These are phyloP conservation scores for Rhynchotus rufescens DNA, from an alignment of 2,797 vertebrate genomes.

Conservation along the genomic window DNA sequence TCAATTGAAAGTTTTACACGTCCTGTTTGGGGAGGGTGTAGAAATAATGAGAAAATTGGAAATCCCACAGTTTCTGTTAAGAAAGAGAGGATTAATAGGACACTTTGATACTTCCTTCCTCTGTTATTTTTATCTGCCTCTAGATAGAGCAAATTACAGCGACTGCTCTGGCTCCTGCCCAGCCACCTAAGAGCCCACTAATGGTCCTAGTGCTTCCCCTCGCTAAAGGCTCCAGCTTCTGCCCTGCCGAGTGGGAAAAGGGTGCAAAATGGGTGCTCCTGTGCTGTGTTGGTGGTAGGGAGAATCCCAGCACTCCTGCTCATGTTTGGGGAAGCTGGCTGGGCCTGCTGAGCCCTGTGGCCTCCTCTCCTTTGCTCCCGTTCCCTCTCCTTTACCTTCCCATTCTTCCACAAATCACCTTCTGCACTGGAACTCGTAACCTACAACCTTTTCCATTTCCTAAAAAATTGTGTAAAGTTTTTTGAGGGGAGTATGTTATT, in stretches of 20 bases:
- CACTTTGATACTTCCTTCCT: background rate
- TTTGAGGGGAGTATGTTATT: too few species aligned
- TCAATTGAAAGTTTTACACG: fast-evolving
- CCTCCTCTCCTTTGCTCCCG: too few species aligned
- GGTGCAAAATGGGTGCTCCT: background rate
- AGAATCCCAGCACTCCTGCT: fast-evolving
- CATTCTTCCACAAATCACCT: background rate
- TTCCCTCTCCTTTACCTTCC: background rate
- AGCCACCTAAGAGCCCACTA: background rate
- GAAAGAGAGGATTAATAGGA: background rate
- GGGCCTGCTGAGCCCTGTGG: background rate
- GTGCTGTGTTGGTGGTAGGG: fast-evolving
- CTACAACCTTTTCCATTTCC: background rate
- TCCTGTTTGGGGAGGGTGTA: background rate
- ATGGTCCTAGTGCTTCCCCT: background rate
- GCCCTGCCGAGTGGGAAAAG: fast-evolving
- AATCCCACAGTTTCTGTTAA: background rate
- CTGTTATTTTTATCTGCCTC: background rate
- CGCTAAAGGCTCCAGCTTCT: fast-evolving
- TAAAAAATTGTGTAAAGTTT: background rate
- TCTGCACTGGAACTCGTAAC: background rate
- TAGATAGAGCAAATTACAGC: background rate
- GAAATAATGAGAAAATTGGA: background rate
- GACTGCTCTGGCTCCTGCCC: background rate
- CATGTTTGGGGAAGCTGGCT: background rate